phyloP scores from a whole-genome alignment of 2,888 invertebrate genomes.

The Biston stratarius region DNA sequence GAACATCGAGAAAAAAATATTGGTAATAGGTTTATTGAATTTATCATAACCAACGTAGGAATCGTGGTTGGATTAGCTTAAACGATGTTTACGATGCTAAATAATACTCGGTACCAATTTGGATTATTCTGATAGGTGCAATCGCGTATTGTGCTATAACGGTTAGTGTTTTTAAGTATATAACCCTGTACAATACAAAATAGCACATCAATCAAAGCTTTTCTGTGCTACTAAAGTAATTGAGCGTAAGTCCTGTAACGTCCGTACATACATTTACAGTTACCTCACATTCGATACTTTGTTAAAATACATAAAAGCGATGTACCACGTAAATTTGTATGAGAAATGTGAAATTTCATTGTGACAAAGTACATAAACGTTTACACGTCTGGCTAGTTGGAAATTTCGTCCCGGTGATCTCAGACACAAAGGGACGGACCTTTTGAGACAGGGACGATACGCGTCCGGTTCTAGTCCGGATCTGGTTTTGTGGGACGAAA shows the following conservation, averaged over 20 bases:
- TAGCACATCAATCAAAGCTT: slow-evolving; percentile 5
- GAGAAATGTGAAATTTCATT: slow-evolving; percentile 1
- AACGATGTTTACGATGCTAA: neutral
- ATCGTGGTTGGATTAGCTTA: slow-evolving; percentile 1
- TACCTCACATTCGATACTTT: slow-evolving; percentile 3
- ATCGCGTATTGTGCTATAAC: too few species aligned
- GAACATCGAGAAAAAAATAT: slow-evolving; percentile 28
- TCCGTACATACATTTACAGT: slow-evolving; percentile 1
- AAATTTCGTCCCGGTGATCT: slow-evolving; percentile 17
- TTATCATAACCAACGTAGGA: slow-evolving; percentile 19
- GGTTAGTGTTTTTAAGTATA: too few species aligned
- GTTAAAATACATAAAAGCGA: neutral
- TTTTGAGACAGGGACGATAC: slow-evolving; percentile 24
- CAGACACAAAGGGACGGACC: slow-evolving; percentile 26
- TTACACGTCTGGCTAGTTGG: slow-evolving; percentile 1
- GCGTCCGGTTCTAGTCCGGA: slow-evolving; percentile 15
- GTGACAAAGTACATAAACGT: slow-evolving; percentile 9
- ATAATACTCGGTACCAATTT: neutral
- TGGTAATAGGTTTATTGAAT: slow-evolving; percentile 25
- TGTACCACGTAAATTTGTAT: neutral
- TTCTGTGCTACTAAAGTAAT: slow-evolving; percentile 36
- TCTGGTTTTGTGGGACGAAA: slow-evolving; percentile 19
- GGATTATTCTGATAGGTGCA: too few species aligned
- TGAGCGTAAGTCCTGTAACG: slow-evolving; percentile 38
- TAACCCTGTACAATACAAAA: neutral